Percentiles rank a stretch among this genome's conserved stretches.
Conservation (phyloP, 2,888 invertebrate genomes). For the Apantesis nais region DNA sequence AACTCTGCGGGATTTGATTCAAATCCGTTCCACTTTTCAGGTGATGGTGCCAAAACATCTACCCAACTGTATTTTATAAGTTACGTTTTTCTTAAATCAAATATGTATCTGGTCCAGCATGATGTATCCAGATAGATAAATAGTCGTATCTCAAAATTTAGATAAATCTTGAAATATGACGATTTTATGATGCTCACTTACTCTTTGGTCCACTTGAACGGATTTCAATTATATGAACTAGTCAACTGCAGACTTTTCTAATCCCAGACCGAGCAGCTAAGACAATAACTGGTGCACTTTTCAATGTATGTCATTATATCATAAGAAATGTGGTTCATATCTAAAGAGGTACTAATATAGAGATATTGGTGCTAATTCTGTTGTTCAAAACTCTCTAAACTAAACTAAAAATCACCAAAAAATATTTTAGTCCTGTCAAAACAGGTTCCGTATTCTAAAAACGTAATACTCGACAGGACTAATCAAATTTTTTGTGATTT, state of each 20-base stretch:
- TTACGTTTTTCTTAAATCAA: background rate
- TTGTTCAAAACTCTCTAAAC: too few species aligned
- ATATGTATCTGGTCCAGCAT: background rate
- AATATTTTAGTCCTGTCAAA: too few species aligned
- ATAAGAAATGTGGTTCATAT: background rate
- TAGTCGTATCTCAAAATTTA: background rate
- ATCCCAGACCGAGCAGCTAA: slow-evolving; percentile 14
- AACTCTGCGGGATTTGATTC: too few species aligned
- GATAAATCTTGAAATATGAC: background rate
- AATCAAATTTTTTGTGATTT: too few species aligned
- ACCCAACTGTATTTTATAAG: background rate
- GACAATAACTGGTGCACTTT: slow-evolving; percentile 28
- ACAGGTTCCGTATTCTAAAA: too few species aligned
- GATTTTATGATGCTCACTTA: slow-evolving; percentile 8
- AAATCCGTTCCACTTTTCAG: too few species aligned
- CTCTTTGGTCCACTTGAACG: slow-evolving; percentile 38
- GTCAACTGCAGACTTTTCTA: slow-evolving; percentile 37
- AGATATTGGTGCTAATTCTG: too few species aligned
- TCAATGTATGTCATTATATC: slow-evolving; percentile 9
- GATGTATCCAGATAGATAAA: background rate
- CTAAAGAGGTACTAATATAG: background rate
- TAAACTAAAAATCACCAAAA: too few species aligned
- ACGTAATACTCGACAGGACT: too few species aligned
- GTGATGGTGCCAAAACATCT: too few species aligned
- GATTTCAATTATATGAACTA: slow-evolving; percentile 47